Conservation (phyloP, 64 coral and sea anemone species). For the Exaiptasia diaphana region DNA sequence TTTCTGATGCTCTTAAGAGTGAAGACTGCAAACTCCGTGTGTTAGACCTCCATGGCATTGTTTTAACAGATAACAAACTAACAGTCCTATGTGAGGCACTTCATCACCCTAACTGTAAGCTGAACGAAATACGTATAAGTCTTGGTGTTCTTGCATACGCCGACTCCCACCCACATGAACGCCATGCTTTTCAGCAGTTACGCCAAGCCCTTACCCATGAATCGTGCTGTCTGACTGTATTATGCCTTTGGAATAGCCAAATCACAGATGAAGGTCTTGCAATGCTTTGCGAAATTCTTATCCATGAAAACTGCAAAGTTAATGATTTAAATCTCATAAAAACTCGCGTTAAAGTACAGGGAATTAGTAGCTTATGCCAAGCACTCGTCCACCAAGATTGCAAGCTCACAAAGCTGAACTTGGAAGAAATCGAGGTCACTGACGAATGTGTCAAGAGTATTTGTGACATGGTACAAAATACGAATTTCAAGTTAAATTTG, state of each 20-base stretch:
- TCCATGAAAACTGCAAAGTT: not conserved
- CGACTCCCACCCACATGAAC: no score
- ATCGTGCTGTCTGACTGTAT: no score
- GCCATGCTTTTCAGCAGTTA: no score
- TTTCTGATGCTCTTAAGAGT: not conserved
- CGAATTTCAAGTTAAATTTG: no score
- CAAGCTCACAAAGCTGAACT: not conserved
- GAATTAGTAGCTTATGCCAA: not conserved
- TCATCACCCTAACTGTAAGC: not conserved
- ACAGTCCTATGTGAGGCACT: not conserved
- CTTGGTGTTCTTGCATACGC: not conserved
- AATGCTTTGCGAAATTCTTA: not conserved
- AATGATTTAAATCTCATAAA: not conserved
- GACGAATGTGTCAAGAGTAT: no score
- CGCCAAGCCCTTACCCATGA: no score
- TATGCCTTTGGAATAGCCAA: no score
- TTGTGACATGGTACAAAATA: no score
- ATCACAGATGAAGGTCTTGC: not conserved
- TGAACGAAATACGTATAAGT: not conserved
- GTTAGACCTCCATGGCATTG: no score
- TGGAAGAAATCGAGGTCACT: no score
- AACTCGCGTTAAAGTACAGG: not conserved
- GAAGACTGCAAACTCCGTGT: not conserved
- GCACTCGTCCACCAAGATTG: not conserved
- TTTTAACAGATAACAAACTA: not conserved